A percentile compares a stretch with the other conserved stretches of the same genome.
Evolutionary conservation across 2,888 invertebrate species (phyloP).

Genomic region (Sinotaia quadrata): DNA sequence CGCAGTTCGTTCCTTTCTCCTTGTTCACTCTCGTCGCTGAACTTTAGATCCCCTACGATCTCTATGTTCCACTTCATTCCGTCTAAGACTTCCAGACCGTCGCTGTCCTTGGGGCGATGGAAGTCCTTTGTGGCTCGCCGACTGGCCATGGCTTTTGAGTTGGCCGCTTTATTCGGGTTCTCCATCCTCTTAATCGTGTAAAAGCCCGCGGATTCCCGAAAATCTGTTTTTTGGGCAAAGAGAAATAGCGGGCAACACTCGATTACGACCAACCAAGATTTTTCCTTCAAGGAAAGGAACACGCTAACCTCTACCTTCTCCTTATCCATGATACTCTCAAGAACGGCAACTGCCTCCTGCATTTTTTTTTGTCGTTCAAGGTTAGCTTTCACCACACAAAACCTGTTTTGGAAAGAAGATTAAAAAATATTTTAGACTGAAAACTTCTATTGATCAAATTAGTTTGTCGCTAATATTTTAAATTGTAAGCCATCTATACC

Average conservation of each 20-base stretch:
- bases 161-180: background rate
- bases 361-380: conserved; percentile 59
- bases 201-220: conserved; percentile 38
- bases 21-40: conserved; percentile 50
- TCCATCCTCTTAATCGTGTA: background rate
- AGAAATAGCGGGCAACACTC: conserved; percentile 55
- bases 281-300: conserved; percentile 63
- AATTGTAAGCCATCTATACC: background rate
- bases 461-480: background rate
- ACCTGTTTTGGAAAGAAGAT: conserved; percentile 44
- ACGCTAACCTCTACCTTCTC: conserved; percentile 63
- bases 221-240: conserved; percentile 46
- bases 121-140: background rate
- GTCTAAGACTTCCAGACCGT: conserved; percentile 53
- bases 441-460: background rate
- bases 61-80: conserved; percentile 58
- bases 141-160: background rate
- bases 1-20: conserved; percentile 52
- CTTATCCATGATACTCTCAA: conserved; percentile 51
- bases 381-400: conserved; percentile 62
- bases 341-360: conserved; percentile 50
- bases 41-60: conserved; percentile 50
- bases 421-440: background rate
- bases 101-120: background rate
- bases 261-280: conserved; percentile 65